Conservation (phyloP, 2,113 vertebrate species). For the Pogonocichla stellata region DNA sequence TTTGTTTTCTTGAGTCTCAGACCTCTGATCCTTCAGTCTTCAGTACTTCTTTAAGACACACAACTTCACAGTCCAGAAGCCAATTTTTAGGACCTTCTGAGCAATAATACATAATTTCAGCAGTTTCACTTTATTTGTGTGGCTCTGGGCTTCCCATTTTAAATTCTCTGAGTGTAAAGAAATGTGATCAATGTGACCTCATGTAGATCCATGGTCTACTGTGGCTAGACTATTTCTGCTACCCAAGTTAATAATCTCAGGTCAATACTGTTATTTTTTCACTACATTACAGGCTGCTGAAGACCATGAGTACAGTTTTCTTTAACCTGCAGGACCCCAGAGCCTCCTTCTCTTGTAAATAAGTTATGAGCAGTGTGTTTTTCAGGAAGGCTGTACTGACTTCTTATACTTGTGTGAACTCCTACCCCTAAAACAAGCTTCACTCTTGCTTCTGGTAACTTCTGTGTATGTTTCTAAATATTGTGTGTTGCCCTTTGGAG, state of each 20-base stretch:
- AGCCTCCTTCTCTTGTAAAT: not conserved
- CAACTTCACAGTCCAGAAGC: not conserved
- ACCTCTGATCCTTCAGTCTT: not conserved
- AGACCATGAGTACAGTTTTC: not conserved
- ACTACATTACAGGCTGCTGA: not conserved
- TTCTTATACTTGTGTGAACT: not conserved
- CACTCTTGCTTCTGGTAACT: not conserved
- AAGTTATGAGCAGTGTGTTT: not conserved
- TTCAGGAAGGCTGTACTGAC: not conserved
- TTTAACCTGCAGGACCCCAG: not conserved
- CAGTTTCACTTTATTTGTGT: not conserved
- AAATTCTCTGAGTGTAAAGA: not conserved
- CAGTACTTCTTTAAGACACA: not conserved
- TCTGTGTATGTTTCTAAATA: not conserved
- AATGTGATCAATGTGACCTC: accelerated
- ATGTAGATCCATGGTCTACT: not conserved
- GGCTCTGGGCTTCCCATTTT: not conserved
- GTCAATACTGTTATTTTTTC: conserved; percentile 18
- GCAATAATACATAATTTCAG: not conserved
- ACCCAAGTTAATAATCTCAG: not conserved
- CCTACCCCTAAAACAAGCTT: not conserved
- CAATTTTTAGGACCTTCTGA: not conserved
- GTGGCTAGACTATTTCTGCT: not conserved
- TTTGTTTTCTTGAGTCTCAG: not conserved
- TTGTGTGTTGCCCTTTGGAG: not conserved